Base-by-base conservation (phyloP, 2,797 vertebrate genomes). In the Hozukius guyotensis region DNA sequence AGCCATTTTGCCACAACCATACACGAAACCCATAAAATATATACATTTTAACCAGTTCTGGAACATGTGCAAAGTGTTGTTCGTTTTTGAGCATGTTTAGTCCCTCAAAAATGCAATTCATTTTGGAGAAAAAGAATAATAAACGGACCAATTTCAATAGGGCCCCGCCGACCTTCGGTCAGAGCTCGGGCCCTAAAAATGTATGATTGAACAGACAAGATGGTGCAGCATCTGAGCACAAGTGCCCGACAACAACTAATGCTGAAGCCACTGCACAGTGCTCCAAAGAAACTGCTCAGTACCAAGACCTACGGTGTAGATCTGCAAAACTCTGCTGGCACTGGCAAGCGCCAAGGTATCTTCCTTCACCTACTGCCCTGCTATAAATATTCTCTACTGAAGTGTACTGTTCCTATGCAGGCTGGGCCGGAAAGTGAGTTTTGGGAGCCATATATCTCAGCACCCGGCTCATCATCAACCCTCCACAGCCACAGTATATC, bases 391-490 rank as follows among this genome's bases (percentile, higher is more conserved):
- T 57, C 25, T 60, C 72, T 1, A 8, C 82, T 42, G 31, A 52
- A 38, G 22, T 71, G 8, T n/a, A 8, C 62, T 36, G 31, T 5
- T 67, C 32, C 29, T 14, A 8, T 60, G 16, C 62, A 36, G 62
- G 18, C 25, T 61, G 59, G 32, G 25, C 1, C 1, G 1, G 38
- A 72, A 42, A 66, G 64, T 22, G 34, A 62, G 56, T 63, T 77
- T 55, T 18, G 53, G n/a, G 74, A 80, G 70, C 2, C 25, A 68
- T 81, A 65, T 29, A 81, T 87, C 78, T 75, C 73, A 59, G 78
- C 69, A 62, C 38, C 52, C 9, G 27, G 31, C 68, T 76, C 74
- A 78, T 87, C 75, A 63, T 77, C 61, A 77, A 64, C 32, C 24
- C 72, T 75, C 49, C 55, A 65, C 31, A 61, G 14, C n/a, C 38